phyloP scores from a whole-genome alignment of 2,888 invertebrate genomes.

The Torymus tubicola region DNA sequence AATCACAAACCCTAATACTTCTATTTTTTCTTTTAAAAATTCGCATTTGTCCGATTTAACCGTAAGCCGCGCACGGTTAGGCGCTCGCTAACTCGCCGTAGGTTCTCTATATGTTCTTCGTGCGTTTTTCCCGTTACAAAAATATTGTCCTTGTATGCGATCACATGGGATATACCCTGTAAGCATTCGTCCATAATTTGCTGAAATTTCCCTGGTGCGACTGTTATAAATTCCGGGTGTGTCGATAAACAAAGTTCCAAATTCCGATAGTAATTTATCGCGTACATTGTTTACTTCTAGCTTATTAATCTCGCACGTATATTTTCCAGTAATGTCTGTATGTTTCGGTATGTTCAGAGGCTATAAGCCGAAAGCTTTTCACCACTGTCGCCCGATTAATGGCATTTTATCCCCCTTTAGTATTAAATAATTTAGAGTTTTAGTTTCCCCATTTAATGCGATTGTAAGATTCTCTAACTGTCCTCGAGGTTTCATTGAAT shows the following conservation, averaged over 20 bases:
- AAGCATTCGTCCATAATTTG: constrained; percentile 21
- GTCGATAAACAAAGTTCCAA: too few relatives aligned
- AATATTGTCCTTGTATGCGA: constrained; percentile 62
- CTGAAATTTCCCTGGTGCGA: too few relatives aligned
- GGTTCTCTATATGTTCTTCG: constrained; percentile 18
- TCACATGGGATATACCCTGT: constrained; percentile 55
- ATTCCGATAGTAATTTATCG: too few relatives aligned
- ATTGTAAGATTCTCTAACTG: background rate
- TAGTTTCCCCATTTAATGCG: background rate
- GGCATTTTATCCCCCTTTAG: background rate
- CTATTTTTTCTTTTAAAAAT: constrained; percentile 60
- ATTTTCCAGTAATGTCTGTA: background rate
- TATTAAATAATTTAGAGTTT: background rate
- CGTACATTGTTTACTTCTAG: background rate
- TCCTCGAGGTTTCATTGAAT: constrained; percentile 39
- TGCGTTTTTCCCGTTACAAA: constrained; percentile 57
- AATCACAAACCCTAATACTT: constrained; percentile 64
- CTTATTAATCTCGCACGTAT: background rate
- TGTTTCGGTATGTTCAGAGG: background rate
- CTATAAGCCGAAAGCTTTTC: background rate
- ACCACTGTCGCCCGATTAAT: background rate
- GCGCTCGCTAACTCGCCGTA: constrained; percentile 23
- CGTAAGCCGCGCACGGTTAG: constrained; percentile 33
- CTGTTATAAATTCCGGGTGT: too few relatives aligned
- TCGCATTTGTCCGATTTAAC: constrained; percentile 61